A percentile compares a stretch with the other conserved stretches of the same genome.
Evolutionary conservation across 2,888 invertebrate species (phyloP).

Genomic region (Apamea epomidion): DNA sequence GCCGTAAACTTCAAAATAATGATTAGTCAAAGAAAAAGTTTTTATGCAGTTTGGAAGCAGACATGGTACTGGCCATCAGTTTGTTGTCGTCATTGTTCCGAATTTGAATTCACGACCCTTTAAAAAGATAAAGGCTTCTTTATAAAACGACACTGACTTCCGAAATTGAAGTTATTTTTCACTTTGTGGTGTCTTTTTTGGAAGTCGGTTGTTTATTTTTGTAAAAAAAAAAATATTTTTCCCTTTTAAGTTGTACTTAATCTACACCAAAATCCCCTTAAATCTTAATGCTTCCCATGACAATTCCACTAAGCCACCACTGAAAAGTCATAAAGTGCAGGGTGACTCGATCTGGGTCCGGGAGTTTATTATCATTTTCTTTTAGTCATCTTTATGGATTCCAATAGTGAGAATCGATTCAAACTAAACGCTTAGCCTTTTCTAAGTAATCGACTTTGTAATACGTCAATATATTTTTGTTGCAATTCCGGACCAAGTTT

Average conservation of each 20-base stretch:
- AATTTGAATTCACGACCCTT: neutral
- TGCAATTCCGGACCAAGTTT: constrained; percentile 42
- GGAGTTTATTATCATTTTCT: neutral
- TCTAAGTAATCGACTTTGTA: neutral
- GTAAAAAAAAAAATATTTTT: too few relatives aligned
- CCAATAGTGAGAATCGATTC: neutral
- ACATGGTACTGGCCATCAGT: neutral
- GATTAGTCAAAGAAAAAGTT: neutral
- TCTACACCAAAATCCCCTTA: too few relatives aligned
- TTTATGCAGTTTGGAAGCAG: neutral
- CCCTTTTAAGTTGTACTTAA: too few relatives aligned
- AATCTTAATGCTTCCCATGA: too few relatives aligned
- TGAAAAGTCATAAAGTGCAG: neutral
- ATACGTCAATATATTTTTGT: constrained; percentile 27
- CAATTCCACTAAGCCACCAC: too few relatives aligned
- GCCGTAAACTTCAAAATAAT: neutral
- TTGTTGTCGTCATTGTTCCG: neutral
- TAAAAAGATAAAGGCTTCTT: too few relatives aligned
- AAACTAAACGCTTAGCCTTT: neutral
- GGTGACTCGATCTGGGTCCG: neutral
- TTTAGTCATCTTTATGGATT: neutral
- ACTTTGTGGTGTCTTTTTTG: too few relatives aligned
- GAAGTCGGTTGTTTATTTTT: too few relatives aligned
- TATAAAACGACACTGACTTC: too few relatives aligned
- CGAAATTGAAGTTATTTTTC: too few relatives aligned